Percentiles rank a stretch among this genome's conserved stretches.
phyloP scores from a whole-genome alignment of 2,797 vertebrate genomes.

The Orientallactaga sibirica region DNA sequence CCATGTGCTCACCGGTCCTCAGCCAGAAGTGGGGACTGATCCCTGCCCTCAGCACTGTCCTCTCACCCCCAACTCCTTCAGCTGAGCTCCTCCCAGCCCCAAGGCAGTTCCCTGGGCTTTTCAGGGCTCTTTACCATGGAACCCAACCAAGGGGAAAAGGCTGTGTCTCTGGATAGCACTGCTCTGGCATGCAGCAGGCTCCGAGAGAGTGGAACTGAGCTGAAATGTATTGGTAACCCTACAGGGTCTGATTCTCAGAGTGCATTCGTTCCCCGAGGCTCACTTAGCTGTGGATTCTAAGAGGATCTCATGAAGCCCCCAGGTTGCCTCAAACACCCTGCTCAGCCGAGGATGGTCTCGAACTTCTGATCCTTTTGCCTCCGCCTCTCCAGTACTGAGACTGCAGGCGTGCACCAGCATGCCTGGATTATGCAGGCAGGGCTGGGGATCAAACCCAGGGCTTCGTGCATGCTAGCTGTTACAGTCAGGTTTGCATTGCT shows the following conservation, averaged over 20 bases:
- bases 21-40: neutral
- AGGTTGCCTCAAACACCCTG: neutral
- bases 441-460: neutral
- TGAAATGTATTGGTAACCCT: too few relatives aligned
- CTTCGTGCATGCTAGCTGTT: neutral
- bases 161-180: neutral
- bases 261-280: neutral
- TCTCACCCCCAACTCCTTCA: neutral
- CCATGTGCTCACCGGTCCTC: rapidly evolving
- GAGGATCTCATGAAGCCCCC: too few relatives aligned
- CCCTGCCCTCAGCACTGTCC: neutral
- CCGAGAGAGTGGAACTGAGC: neutral
- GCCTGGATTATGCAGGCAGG: neutral
- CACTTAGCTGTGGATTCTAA: neutral
- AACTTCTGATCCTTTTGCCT: neutral
- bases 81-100: neutral
- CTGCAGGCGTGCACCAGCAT: neutral
- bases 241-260: neutral
- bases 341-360: neutral
- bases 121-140: neutral
- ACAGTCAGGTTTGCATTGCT: too few relatives aligned
- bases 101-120: neutral
- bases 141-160: neutral
- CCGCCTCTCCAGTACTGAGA: neutral
- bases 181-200: neutral